These are phyloP conservation scores for Lagopus muta DNA, from an alignment of 2,113 vertebrate genomes.

Conservation along the genomic window DNA sequence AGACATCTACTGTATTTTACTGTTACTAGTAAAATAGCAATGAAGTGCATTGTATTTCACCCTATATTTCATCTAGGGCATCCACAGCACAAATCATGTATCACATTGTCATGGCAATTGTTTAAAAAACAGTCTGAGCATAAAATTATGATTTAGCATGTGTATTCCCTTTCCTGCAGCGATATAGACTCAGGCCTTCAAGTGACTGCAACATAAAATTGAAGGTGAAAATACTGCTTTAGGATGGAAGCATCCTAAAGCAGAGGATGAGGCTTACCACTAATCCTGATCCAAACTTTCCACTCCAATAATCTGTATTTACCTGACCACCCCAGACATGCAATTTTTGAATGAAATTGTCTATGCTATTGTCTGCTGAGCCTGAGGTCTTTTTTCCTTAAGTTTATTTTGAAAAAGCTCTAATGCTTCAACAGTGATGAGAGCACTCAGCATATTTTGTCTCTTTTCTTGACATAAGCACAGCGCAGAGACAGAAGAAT, in stretches of 20 bases:
- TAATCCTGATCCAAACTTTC: background rate
- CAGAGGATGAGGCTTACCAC: background rate
- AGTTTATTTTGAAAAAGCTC: background rate
- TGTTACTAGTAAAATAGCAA: conserved; percentile 31
- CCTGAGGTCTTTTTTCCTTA: background rate
- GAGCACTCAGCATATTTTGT: background rate
- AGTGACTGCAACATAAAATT: conserved; percentile 9
- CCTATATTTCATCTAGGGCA: conserved; percentile 38
- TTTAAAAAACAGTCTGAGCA: background rate
- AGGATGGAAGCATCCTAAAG: background rate
- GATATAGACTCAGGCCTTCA: conserved; percentile 44
- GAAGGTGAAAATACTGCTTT: background rate
- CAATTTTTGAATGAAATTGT: background rate
- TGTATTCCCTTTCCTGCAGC: conserved; percentile 14
- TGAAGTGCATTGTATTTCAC: conserved; percentile 51
- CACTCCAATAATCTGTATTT: background rate
- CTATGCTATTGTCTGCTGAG: background rate
- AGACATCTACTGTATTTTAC: conserved; percentile 19
- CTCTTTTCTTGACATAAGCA: background rate
- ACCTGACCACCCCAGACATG: background rate
- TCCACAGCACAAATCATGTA: conserved; percentile 29
- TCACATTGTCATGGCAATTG: conserved; percentile 11
- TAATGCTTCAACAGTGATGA: background rate
- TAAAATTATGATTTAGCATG: conserved; percentile 26
- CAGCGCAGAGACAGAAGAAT: background rate